Evolutionary conservation across 2,888 invertebrate species (phyloP).

Genomic region (Lamellibrachia satsuma): DNA sequence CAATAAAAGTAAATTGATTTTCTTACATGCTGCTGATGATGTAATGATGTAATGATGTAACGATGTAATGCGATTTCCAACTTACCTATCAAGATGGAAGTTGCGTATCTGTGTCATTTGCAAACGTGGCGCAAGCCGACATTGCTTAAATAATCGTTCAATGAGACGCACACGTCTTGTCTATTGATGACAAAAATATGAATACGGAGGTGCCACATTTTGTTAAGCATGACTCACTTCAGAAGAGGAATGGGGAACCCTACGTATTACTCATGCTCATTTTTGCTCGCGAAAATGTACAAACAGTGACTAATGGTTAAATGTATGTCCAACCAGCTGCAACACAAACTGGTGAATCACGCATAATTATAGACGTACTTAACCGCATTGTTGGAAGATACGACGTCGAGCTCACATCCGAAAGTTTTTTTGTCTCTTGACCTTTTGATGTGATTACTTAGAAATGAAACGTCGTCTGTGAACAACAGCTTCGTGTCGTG

Average conservation of each 20-base stretch:
- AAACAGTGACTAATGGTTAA: not conserved
- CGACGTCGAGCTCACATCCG: not conserved
- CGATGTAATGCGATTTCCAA: not conserved
- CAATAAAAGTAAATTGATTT: not conserved
- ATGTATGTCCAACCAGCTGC: not conserved
- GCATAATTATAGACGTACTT: not conserved
- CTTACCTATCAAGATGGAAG: not conserved
- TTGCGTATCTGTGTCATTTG: not conserved
- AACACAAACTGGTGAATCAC: not conserved
- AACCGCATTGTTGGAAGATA: not conserved
- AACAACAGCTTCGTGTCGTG: not conserved
- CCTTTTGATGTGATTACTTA: not conserved
- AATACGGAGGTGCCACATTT: not conserved
- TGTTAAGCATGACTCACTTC: not conserved
- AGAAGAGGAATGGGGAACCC: not conserved
- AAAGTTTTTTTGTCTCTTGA: not conserved
- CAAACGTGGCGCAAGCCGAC: not conserved
- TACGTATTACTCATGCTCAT: not conserved
- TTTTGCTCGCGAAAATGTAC: not conserved
- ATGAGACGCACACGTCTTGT: not conserved
- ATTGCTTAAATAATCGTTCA: not conserved
- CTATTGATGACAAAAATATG: constrained; percentile 3
- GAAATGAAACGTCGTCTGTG: not conserved
- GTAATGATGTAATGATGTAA: not conserved
- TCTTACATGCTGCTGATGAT: not conserved